Percentiles rank a stretch among this genome's conserved stretches.
phyloP scores from a whole-genome alignment of 2,797 vertebrate species.

The Squalus acanthias region DNA sequence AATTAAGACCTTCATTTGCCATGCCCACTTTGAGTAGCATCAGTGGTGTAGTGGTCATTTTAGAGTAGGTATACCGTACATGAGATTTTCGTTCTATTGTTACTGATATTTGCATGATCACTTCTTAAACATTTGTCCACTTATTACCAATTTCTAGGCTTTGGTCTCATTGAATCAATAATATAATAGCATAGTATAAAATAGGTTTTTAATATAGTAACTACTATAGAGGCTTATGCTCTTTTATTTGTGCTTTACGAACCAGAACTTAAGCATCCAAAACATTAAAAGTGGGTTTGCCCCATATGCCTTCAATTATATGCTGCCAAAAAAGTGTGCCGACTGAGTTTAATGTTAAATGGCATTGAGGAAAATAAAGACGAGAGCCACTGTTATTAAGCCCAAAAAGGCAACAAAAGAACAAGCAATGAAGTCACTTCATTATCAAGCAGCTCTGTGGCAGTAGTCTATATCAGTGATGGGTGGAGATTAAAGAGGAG shows the following conservation, averaged over 20 bases:
- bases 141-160: too few species aligned
- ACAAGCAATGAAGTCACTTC: background rate
- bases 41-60: background rate
- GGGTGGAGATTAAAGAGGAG: too few species aligned
- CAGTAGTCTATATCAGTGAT: too few species aligned
- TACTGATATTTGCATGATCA: background rate
- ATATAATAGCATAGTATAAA: background rate
- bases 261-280: background rate
- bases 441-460: background rate
- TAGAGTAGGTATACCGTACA: background rate
- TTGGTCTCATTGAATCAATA: background rate
- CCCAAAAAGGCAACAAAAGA: background rate
- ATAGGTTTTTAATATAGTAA: background rate
- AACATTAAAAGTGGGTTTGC: too few species aligned
- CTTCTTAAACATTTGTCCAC: background rate
- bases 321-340: background rate
- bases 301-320: background rate
- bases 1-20: background rate
- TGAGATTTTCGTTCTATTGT: background rate
- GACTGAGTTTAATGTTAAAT: background rate
- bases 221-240: background rate
- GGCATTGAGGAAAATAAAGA: background rate
- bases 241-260: too few species aligned
- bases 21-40: background rate
- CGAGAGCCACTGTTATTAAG: too few species aligned